Evolutionary conservation across 2,797 vertebrate genomes (phyloP), one percentile per base, ranked within the genome.

Genomic region (Australoheros facetus): DNA sequence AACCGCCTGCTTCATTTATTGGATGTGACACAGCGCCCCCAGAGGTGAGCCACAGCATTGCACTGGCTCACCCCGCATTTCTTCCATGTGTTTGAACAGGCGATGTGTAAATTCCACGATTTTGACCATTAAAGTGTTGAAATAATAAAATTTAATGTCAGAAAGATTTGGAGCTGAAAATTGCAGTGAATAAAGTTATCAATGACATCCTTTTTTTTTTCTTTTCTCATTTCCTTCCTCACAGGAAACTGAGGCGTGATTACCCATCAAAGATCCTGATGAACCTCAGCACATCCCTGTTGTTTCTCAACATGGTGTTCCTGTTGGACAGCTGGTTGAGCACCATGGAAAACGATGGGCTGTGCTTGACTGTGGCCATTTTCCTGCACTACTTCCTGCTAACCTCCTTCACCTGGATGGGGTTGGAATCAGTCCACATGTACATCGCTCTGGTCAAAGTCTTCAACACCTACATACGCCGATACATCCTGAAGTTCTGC

Each of bases 231-330:
- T 37, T 5, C 28, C n/a, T 9, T 17, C 3, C 23, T 75, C 23
- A 13, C 86, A 99, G 98, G 78, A 99, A 99, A 73, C 53, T 99
- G 21, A 92, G 98, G 16, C 95, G 98, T 13, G 98, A 99, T 94
- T 99, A 99, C 85, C 98, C 98, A 0, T 99, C 98, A 2, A 99
- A 99, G 96, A 99, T 99, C 91, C 89, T 99, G 90, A 99, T 99
- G 98, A 99, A 99, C 92, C 95, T 99, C 81, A 98, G 98, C 83
- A 95, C 97, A 1, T 97, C 98, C 0, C 88, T 99, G 78, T 93
- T 99, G 9, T 95, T 97, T 84, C 96, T 99, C 48, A 99, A 99
- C 80, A 94, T 99, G 89, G 81, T 94, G 48, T 99, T 98, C 90
- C 96, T 99, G 30, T 86, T 99, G 78, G 97, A 99, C 48, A 95